Evolutionary conservation across 2,888 invertebrate genomes (phyloP), one percentile per base, ranked within the genome.

Genomic region (Tanaodytes sp.): DNA sequence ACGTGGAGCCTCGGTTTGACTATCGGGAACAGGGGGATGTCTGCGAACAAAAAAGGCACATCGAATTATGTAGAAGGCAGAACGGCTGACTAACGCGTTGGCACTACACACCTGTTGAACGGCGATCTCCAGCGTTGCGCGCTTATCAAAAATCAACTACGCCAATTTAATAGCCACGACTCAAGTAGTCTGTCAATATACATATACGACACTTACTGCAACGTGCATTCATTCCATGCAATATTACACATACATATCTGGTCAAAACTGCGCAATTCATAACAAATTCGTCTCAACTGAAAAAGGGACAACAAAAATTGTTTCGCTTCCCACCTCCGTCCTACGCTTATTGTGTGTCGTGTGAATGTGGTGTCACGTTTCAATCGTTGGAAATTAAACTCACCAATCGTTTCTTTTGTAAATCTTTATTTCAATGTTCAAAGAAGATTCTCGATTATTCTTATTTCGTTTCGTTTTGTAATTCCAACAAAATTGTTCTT

Each of bases 21-120:
- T 73, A 85, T 85, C 66, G 84, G 84, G 74, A 85, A 84, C 66
- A 83, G 76, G 36, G 82, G 83, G 2, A 81, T 73, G 76, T 84
- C 84, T 85, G 84, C 23, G 83, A 81, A 76, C 75, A 74, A 63
- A 73, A 74, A 62, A 39, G 15, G 39, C 27, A 55, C 49, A 59
- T 49, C 30, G 72, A 40, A 27, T 59, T 66, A 58, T 63, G 57
- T 59, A 66, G 51, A 48, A 68, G 23, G 20, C 48, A 43, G 43
- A 14, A 43, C 31, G n/a, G 3, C 48, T 16, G 12, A 52, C 6
- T 30, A 4, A 45, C 16, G 48, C 27, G 30, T 48, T 40, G 48
- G 9, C 49, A 61, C 51, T 71, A 64, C 67, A 70, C 61, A 70
- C 64, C 70, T 64, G 70, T 18, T 16, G 57, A 42, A 4, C 54